These are phyloP conservation scores for Eupithecia exiguata DNA, from an alignment of 2,888 invertebrate genomes.

Conservation along the genomic window DNA sequence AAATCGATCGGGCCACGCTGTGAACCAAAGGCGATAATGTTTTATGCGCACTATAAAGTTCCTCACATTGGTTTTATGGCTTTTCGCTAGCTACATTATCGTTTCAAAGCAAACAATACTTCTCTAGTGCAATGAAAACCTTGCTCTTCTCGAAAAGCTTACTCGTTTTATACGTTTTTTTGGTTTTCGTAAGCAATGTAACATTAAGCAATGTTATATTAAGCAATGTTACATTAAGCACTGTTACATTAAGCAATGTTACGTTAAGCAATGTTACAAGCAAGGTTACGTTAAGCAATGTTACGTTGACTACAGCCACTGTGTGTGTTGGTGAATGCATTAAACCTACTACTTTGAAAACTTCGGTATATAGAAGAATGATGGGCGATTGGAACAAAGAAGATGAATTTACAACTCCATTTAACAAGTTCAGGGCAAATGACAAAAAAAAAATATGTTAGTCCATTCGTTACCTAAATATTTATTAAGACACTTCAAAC, in stretches of 20 bases:
- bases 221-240: constrained; percentile 36
- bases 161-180: constrained; percentile 27
- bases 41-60: constrained; percentile 62
- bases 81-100: constrained; percentile 40
- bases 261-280: constrained; percentile 40
- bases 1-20: constrained; percentile 37
- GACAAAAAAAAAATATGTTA: constrained; percentile 46
- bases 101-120: constrained; percentile 44
- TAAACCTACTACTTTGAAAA: constrained; percentile 49
- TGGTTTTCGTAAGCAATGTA: constrained; percentile 29
- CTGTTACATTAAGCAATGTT: constrained; percentile 12
- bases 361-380: constrained; percentile 40
- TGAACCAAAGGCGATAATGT: constrained; percentile 50
- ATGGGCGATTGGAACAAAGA: constrained; percentile 39
- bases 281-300: constrained; percentile 9
- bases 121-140: constrained; percentile 40
- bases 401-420: constrained; percentile 8
- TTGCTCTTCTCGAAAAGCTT: constrained; percentile 22
- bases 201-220: constrained; percentile 38
- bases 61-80: constrained; percentile 44
- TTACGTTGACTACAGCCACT: constrained; percentile 52
- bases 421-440: constrained; percentile 34
- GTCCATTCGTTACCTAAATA: constrained; percentile 12
- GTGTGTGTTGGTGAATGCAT: constrained; percentile 43
- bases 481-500: background rate